Conservation (phyloP, 1,140 invertebrate genomes). For the Palaemon carinicauda region DNA sequence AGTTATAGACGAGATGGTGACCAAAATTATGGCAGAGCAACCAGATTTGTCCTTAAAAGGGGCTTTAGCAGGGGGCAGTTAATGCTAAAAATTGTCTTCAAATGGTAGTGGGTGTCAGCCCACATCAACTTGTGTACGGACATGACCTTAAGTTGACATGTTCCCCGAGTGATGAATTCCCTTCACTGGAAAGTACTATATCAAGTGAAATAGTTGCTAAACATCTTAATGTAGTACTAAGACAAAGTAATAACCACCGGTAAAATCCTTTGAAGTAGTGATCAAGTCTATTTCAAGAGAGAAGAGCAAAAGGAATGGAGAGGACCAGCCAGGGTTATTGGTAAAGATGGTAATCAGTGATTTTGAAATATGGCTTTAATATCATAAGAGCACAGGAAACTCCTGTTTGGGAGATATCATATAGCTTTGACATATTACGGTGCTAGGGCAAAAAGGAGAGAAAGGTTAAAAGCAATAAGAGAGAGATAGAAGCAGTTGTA, state of each 20-base stretch:
- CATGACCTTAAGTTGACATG: neutral
- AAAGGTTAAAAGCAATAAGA: no score
- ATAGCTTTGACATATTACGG: no score
- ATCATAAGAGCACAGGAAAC: neutral
- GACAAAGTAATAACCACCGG: neutral
- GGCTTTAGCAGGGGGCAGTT: no score
- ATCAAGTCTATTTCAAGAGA: no score
- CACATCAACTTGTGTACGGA: neutral
- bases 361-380: neutral
- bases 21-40: conserved; percentile 2
- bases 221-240: neutral
- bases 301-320: no score
- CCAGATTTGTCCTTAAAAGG: no score
- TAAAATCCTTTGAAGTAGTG: neutral
- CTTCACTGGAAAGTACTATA: neutral
- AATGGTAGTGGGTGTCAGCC: neutral
- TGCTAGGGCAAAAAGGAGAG: no score
- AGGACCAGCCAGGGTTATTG: neutral
- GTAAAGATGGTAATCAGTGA: neutral
- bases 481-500: no score
- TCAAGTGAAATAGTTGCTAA: neutral
- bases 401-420: no score
- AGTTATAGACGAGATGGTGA: neutral
- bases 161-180: neutral
- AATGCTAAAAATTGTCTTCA: no score